phyloP scores from a whole-genome alignment of 1,140 invertebrate genomes.

The Tribolium castaneum region DNA sequence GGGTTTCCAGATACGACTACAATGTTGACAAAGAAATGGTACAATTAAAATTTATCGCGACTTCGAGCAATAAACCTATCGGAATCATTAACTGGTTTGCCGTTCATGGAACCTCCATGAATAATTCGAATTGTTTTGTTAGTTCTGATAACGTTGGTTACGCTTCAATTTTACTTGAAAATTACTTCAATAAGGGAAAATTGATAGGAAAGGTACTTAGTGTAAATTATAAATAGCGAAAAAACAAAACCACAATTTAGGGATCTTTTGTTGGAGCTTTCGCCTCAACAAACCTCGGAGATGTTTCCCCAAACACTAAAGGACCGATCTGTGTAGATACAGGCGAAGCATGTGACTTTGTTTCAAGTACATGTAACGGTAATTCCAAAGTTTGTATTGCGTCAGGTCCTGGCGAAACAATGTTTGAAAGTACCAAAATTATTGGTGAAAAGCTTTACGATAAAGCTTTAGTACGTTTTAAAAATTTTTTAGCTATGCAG shows the following conservation, averaged over 20 bases:
- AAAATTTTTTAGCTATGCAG: not conserved
- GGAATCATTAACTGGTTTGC: slow-evolving; percentile 92
- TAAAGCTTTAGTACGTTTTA: slow-evolving; percentile 76
- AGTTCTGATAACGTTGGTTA: slow-evolving; percentile 94
- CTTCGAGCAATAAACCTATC: slow-evolving; percentile 69
- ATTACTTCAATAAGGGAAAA: slow-evolving; percentile 75
- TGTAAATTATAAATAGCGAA: not conserved
- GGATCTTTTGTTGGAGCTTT: slow-evolving; percentile 90
- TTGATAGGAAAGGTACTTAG: slow-evolving; percentile 76
- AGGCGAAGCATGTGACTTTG: slow-evolving; percentile 78
- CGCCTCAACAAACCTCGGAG: slow-evolving; percentile 88
- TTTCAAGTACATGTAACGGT: slow-evolving; percentile 77
- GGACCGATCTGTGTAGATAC: slow-evolving; percentile 83
- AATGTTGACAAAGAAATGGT: slow-evolving; percentile 87
- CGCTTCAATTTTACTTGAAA: slow-evolving; percentile 85
- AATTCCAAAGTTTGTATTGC: slow-evolving; percentile 85
- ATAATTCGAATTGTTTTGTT: slow-evolving; percentile 89
- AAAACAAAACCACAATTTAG: slow-evolving; percentile 65
- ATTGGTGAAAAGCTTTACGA: slow-evolving; percentile 81
- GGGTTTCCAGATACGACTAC: slow-evolving; percentile 74
- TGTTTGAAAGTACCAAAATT: slow-evolving; percentile 91
- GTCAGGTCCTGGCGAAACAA: slow-evolving; percentile 84
- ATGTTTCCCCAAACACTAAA: slow-evolving; percentile 89
- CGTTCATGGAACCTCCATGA: slow-evolving; percentile 94
- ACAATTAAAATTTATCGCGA: slow-evolving; percentile 78